Base-by-base conservation (phyloP, 2,888 invertebrate species). In the Atrina japonica region DNA sequence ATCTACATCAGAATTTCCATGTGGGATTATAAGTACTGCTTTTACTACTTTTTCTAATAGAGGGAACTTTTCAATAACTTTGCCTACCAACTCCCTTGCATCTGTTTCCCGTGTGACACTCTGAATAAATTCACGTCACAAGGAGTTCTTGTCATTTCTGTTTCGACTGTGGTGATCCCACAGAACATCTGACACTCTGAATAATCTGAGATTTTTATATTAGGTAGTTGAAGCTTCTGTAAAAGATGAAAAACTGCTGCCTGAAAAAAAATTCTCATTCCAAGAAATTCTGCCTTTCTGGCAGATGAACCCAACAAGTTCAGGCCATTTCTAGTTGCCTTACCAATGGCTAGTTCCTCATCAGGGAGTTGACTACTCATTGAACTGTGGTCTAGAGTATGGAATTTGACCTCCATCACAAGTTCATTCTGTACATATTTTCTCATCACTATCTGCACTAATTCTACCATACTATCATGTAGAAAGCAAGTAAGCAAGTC, bases 21-120 rank as follows among this genome's bases (percentile, higher is more conserved):
- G 53, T 25, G 53, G 53, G n/a, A 53, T 53, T 27, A 53, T 29
- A 25, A 53, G 25, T 18, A 53, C 53, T 53, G 30, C 3, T 29
- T 53, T 25, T 6, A 53, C 53, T 11, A 53, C 16, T 16, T 53
- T 53, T 53, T 29, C 30, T 29, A 29, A 29, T 3, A 53, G 53
- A 29, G 53, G 53, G 14, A 53, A 53, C 30, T 53, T 53, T 53
- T 53, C 2, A 53, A 53, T 7, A 14, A 53, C 27, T 53, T 53
- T 53, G 29, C 29, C 53, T 14, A 53, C 14, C 29, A 53, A 53
- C 11, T 29, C 29, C 29, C 27, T 53, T 2, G 7, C 53, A 25
- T 27, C 23, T 11, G 25, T 14, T n/a, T n/a, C n/a, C n/a, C n/a
- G n/a, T n/a, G n/a, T n/a, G n/a, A n/a, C n/a, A n/a, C n/a, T n/a